These are phyloP conservation scores for Omphaloscelis lunosa DNA, from an alignment of 2,888 invertebrate species.

Conservation along the genomic window DNA sequence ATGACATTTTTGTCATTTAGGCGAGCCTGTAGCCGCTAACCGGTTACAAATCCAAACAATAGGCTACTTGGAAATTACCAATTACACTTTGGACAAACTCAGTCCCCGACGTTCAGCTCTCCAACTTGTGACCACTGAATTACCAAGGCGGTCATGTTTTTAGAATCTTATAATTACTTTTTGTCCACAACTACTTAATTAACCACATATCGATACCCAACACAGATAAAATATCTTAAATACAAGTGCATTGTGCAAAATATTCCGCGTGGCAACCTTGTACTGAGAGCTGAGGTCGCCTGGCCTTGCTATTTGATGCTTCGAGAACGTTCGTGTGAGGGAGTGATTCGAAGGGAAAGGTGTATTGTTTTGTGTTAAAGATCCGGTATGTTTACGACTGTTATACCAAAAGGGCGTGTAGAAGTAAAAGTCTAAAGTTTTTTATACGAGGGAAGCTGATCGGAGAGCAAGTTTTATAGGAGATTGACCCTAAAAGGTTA, in stretches of 20 bases:
- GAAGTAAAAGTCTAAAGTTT: neutral
- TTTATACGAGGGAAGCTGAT: neutral
- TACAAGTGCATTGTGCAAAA: slow-evolving; percentile 50
- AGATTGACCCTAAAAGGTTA: neutral
- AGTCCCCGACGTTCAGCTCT: too few species aligned
- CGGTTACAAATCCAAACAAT: too few species aligned
- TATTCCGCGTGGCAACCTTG: slow-evolving; percentile 56
- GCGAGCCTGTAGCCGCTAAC: too few species aligned
- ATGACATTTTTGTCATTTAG: too few species aligned
- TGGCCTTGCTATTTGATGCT: slow-evolving; percentile 65
- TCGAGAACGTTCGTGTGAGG: slow-evolving; percentile 53
- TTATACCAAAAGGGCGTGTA: neutral
- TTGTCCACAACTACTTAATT: neutral
- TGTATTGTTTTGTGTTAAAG: slow-evolving; percentile 28
- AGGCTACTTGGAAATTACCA: too few species aligned
- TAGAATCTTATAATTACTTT: neutral
- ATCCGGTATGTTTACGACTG: slow-evolving; percentile 15
- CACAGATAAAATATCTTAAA: slow-evolving; percentile 34
- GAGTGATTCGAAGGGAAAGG: slow-evolving; percentile 50
- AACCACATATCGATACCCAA: neutral
- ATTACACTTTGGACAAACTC: too few species aligned
- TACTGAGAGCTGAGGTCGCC: slow-evolving; percentile 38
- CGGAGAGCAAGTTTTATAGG: too few species aligned
- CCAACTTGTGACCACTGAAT: accelerated
- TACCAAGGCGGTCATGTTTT: neutral